A percentile compares a stretch with the other conserved stretches of the same genome.
These are phyloP conservation scores for Xestia ashworthii DNA, from an alignment of 2,888 invertebrate genomes.

Conservation along the genomic window DNA sequence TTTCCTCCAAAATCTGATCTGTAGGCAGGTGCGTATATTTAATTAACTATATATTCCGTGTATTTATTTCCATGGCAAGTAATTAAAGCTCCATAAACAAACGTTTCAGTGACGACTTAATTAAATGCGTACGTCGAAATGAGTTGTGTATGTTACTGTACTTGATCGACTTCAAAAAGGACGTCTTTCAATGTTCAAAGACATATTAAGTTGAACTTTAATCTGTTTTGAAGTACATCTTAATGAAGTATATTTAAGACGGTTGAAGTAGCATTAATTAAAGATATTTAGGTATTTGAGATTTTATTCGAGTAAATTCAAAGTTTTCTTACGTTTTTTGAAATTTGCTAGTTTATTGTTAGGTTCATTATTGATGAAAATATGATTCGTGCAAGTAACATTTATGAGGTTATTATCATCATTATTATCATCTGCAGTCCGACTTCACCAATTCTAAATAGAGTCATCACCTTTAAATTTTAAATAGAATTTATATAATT, in stretches of 20 bases:
- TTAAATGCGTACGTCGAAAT: slow-evolving; percentile 51
- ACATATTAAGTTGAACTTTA: slow-evolving; percentile 29
- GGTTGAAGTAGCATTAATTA: slow-evolving; percentile 18
- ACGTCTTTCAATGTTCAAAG: slow-evolving; percentile 4
- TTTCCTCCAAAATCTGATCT: slow-evolving; percentile 19
- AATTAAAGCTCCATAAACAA: slow-evolving; percentile 74
- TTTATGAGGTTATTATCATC: no score
- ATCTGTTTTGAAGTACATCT: slow-evolving; percentile 23
- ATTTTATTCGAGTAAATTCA: neutral
- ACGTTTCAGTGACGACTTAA: slow-evolving; percentile 60
- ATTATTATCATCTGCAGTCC: no score
- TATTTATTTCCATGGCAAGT: slow-evolving; percentile 69
- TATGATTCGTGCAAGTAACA: no score
- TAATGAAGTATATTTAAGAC: slow-evolving; percentile 25
- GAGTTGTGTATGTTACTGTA: slow-evolving; percentile 39
- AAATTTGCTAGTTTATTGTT: no score
- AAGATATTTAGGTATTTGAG: slow-evolving; percentile 22
- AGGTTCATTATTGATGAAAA: no score
- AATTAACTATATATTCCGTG: slow-evolving; percentile 63
- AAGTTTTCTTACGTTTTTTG: no score
- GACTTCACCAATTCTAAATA: no score
- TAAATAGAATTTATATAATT: no score
- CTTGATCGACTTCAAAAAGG: slow-evolving; percentile 43
- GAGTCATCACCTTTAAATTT: no score
- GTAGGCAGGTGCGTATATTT: slow-evolving; percentile 58